Evolutionary conservation across 1,140 invertebrate species (phyloP).

Genomic region (Papilio glaucus): DNA sequence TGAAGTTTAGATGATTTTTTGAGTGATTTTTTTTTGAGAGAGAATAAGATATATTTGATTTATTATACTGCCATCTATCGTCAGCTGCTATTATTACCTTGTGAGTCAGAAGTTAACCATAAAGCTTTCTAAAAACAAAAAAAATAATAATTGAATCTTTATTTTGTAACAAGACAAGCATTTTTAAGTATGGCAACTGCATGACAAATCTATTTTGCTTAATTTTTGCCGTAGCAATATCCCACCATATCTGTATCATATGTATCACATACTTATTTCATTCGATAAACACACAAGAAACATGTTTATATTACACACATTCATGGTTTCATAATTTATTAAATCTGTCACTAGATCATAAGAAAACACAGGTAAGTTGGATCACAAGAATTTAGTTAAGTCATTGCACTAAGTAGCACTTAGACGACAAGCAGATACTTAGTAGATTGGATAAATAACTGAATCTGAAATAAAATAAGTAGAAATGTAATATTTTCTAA

Average conservation of each 20-base stretch:
- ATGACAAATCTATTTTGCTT: background rate
- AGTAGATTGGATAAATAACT: background rate
- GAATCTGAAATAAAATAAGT: background rate
- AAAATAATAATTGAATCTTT: background rate
- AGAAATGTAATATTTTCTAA: background rate
- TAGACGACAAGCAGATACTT: background rate
- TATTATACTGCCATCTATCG: constrained; percentile 5
- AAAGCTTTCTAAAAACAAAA: background rate
- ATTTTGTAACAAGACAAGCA: background rate
- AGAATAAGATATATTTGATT: too few relatives aligned
- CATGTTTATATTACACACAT: background rate
- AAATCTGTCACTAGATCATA: background rate
- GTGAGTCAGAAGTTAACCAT: background rate
- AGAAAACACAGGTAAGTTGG: background rate
- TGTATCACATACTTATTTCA: background rate
- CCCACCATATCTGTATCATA: too few relatives aligned
- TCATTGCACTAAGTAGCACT: background rate
- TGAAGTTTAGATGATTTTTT: too few relatives aligned
- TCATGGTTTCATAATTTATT: background rate
- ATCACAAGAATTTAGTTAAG: background rate
- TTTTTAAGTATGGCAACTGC: background rate
- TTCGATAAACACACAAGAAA: background rate
- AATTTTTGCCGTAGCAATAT: background rate
- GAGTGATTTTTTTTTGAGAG: too few relatives aligned
- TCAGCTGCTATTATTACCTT: background rate